Conservation (phyloP, 2,888 invertebrate species). For the Nephrotoma guestfalica region DNA sequence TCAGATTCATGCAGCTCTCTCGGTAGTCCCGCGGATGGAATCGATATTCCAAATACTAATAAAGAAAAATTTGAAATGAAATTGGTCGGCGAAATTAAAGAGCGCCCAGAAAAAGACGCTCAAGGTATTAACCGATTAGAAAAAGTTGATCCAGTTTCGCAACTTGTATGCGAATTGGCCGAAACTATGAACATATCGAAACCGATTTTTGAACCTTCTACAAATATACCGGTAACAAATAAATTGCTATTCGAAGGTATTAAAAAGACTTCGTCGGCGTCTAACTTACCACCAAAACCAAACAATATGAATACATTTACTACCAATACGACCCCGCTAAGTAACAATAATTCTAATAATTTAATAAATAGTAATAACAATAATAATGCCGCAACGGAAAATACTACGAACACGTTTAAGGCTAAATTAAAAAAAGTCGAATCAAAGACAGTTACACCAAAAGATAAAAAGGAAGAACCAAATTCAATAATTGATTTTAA, state of each 20-base stretch:
- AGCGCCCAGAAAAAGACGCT: slow-evolving; percentile 52
- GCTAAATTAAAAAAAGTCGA: slow-evolving; percentile 63
- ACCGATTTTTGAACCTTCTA: slow-evolving; percentile 18
- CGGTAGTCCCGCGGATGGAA: slow-evolving; percentile 32
- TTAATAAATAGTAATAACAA: background rate
- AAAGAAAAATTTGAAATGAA: slow-evolving; percentile 74
- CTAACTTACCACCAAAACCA: slow-evolving; percentile 16
- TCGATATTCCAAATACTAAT: slow-evolving; percentile 29
- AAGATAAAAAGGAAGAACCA: slow-evolving; percentile 38
- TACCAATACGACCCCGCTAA: slow-evolving; percentile 15
- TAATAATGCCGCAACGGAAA: slow-evolving; percentile 19
- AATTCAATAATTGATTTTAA: slow-evolving; percentile 70
- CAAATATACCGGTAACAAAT: slow-evolving; percentile 15
- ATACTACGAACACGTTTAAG: slow-evolving; percentile 39
- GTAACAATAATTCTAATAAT: slow-evolving; percentile 14
- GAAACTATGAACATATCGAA: slow-evolving; percentile 59
- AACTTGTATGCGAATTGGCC: slow-evolving; percentile 70
- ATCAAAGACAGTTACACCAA: slow-evolving; percentile 38
- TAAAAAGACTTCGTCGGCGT: slow-evolving; percentile 10
- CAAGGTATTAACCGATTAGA: slow-evolving; percentile 26
- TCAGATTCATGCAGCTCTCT: slow-evolving; percentile 40
- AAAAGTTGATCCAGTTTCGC: slow-evolving; percentile 56
- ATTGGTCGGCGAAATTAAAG: slow-evolving; percentile 71
- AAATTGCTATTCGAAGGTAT: slow-evolving; percentile 19
- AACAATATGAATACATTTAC: slow-evolving; percentile 6